A percentile compares a stretch with the other conserved stretches of the same genome.
These are phyloP conservation scores for Ptychoptera contaminata DNA, from an alignment of 2,888 invertebrate species.

Conservation along the genomic window DNA sequence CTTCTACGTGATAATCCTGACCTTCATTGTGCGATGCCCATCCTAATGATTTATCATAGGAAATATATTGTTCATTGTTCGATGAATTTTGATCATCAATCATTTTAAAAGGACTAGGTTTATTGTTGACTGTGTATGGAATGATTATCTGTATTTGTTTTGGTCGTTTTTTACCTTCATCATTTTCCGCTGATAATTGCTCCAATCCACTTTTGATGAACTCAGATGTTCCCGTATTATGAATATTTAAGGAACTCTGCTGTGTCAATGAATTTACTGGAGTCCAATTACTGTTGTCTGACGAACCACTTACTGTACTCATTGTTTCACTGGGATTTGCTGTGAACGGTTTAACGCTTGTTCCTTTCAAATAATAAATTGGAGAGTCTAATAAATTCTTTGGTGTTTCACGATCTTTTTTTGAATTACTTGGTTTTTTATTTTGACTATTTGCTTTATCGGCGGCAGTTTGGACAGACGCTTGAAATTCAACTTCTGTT, in stretches of 20 bases:
- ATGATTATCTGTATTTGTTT: slow-evolving; percentile 66
- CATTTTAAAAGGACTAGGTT: slow-evolving; percentile 36
- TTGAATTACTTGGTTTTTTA: background rate
- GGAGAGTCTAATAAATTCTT: slow-evolving; percentile 39
- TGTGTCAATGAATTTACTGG: too few relatives aligned
- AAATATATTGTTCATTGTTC: slow-evolving; percentile 8
- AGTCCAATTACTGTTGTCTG: too few relatives aligned
- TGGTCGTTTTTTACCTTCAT: slow-evolving; percentile 29
- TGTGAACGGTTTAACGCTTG: slow-evolving; percentile 38
- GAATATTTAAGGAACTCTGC: too few relatives aligned
- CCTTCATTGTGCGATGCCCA: slow-evolving; percentile 6
- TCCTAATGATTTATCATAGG: slow-evolving; percentile 12
- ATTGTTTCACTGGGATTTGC: slow-evolving; percentile 21
- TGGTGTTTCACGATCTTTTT: slow-evolving; percentile 23
- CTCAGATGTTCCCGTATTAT: too few relatives aligned
- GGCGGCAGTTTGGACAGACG: slow-evolving; percentile 12
- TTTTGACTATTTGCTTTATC: background rate
- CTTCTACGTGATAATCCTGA: slow-evolving; percentile 35
- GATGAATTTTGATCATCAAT: slow-evolving; percentile 21
- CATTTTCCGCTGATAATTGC: slow-evolving; percentile 13
- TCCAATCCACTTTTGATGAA: too few relatives aligned
- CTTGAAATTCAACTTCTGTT: slow-evolving; percentile 10
- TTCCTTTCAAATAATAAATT: slow-evolving; percentile 36
- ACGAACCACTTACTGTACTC: too few relatives aligned
- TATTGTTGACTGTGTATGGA: slow-evolving; percentile 53